A percentile compares a stretch with the other conserved stretches of the same genome.
phyloP scores from a whole-genome alignment of 2,113 vertebrate species.

The Numida meleagris region DNA sequence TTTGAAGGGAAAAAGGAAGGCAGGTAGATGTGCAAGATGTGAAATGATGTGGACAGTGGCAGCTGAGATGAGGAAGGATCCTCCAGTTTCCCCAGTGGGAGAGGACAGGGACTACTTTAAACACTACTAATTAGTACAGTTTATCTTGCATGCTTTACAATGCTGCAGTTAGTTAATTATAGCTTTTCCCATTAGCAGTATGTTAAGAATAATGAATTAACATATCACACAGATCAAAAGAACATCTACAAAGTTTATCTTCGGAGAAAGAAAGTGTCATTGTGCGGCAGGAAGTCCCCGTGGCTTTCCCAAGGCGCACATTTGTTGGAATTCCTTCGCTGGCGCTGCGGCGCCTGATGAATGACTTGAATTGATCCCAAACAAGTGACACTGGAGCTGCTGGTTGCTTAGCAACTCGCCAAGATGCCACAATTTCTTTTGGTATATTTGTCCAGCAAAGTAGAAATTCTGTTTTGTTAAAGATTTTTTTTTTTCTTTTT shows the following conservation, averaged over 20 bases:
- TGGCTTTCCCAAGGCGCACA: conserved; percentile 73
- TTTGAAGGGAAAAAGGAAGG: background rate
- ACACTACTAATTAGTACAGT: conserved; percentile 76
- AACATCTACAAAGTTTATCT: conserved; percentile 77
- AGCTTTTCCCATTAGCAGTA: conserved; percentile 74
- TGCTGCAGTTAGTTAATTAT: conserved; percentile 77
- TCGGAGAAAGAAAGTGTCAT: conserved; percentile 71
- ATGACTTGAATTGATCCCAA: conserved; percentile 79
- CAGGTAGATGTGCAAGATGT: background rate
- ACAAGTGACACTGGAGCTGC: conserved; percentile 67
- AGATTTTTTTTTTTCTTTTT: background rate
- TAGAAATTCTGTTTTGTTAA: conserved; percentile 75
- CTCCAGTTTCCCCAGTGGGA: conserved; percentile 33
- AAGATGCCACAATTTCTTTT: conserved; percentile 77
- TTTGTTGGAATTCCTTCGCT: conserved; percentile 73
- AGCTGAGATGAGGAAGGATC: background rate
- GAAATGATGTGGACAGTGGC: background rate
- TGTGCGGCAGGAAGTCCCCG: conserved; percentile 73
- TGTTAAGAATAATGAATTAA: conserved; percentile 78
- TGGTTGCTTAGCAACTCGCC: conserved; percentile 81
- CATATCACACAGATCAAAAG: conserved; percentile 74
- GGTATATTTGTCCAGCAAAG: conserved; percentile 75
- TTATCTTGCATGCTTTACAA: conserved; percentile 65
- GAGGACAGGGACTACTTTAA: conserved; percentile 73
- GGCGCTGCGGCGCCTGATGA: conserved; percentile 69